Conservation (phyloP, 2,797 vertebrate species). For the Catostomus latipinnis region DNA sequence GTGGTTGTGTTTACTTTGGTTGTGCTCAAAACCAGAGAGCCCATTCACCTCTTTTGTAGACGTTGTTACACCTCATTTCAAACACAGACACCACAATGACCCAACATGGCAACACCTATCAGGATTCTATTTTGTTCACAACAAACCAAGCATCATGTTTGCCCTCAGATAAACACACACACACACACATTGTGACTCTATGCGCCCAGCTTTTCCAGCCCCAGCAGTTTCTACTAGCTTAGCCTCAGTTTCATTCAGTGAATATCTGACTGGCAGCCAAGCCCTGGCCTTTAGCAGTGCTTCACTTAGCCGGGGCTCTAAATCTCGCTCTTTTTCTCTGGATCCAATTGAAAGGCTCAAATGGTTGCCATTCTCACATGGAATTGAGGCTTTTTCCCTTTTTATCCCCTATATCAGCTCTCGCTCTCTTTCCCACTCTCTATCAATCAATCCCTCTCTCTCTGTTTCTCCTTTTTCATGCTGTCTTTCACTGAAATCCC, state of each 20-base stretch:
- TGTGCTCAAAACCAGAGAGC: constrained; percentile 18
- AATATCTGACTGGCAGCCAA: constrained; percentile 66
- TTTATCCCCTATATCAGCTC: constrained; percentile 67
- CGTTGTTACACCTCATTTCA: constrained; percentile 22
- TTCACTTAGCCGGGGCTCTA: constrained; percentile 73
- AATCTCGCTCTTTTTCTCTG: constrained; percentile 69
- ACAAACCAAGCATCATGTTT: constrained; percentile 3
- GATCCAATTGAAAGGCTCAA: constrained; percentile 73
- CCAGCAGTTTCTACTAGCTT: constrained; percentile 40
- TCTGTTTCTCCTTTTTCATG: constrained; percentile 18
- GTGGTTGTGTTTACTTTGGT: constrained; percentile 34
- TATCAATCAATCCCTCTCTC: constrained; percentile 32
- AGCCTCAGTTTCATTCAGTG: constrained; percentile 56
- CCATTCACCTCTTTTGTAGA: constrained; percentile 24
- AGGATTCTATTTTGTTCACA: constrained; percentile 35
- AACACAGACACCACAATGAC: constrained; percentile 20
- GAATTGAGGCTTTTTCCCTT: constrained; percentile 62
- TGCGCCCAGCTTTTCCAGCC: constrained; percentile 12
- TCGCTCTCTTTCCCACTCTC: constrained; percentile 37
- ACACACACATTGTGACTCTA: neutral
- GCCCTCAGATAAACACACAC: too few relatives aligned
- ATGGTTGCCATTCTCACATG: constrained; percentile 72
- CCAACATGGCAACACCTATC: constrained; percentile 37
- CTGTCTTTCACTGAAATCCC: constrained; percentile 28
- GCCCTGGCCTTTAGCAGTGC: constrained; percentile 68